Evolutionary conservation across 2,888 invertebrate genomes (phyloP).

Genomic region (Tachina fera): DNA sequence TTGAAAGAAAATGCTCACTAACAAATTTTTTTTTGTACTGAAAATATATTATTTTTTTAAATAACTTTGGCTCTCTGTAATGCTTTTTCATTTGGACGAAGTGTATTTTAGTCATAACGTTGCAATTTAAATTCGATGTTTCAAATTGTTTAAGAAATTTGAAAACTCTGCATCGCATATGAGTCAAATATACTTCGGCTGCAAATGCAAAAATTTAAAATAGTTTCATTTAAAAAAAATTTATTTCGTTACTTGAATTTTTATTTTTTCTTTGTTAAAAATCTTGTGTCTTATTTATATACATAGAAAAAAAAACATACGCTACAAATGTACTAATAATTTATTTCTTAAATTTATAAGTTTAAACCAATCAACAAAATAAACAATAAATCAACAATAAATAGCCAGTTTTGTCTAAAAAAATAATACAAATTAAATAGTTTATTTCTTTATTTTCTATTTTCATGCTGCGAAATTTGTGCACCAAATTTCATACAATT

Average conservation of each 20-base stretch:
- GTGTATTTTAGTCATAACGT: not conserved
- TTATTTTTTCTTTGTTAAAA: not conserved
- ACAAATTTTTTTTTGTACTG: constrained; percentile 41
- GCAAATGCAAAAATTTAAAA: not conserved
- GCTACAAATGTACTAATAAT: constrained; percentile 51
- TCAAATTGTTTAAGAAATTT: not conserved
- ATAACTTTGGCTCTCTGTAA: constrained; percentile 27
- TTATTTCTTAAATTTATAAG: constrained; percentile 60
- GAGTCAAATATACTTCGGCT: not conserved
- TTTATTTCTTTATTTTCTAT: not conserved
- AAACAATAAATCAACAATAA: constrained; percentile 33
- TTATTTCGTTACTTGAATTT: constrained; percentile 17
- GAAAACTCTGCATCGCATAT: not conserved
- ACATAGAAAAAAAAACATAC: not conserved
- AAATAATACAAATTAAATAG: constrained; percentile 12
- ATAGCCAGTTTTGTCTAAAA: constrained; percentile 38
- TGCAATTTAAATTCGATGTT: not conserved
- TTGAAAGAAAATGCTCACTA: constrained; percentile 64
- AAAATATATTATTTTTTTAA: constrained; percentile 23
- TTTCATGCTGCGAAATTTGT: too few relatives aligned
- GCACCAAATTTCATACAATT: too few relatives aligned
- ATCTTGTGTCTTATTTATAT: constrained; percentile 27
- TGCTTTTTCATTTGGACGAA: not conserved
- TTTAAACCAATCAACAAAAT: constrained; percentile 26
- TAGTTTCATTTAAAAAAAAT: constrained; percentile 20